Base-by-base conservation (phyloP, 1,140 invertebrate species). In the Pseudoatta argentina region DNA sequence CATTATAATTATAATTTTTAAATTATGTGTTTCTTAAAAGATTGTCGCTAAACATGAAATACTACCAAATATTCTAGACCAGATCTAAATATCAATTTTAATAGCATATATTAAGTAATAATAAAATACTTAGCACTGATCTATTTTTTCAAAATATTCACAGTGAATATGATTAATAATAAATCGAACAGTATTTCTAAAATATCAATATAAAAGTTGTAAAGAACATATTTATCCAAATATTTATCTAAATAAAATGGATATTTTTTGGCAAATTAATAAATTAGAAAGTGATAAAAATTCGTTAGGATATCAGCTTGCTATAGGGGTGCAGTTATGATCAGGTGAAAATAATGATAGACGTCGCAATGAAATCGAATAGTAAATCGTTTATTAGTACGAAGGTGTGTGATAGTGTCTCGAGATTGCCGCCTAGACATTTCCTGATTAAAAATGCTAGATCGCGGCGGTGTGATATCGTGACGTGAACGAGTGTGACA, bases 371-470 rank as follows among this genome's bases (percentile, higher is more conserved):
- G 92, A 93, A 93, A 94, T 94, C 87, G 92, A 94, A 92, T 94
- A 94, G 91, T 94, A 93, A 94, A 94, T 94, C 89, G 92, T 94
- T 94, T 94, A 94, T 94, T 94, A 94, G 92, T 93, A 94, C 91
- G 93, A 93, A 94, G 91, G 89, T 93, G 69, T 82, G 93, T 93
- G 93, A 93, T 93, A 93, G 91, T 93, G 90, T 92, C 89, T 92
- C 89, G 86, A 92, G 85, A 83, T 92, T 93, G 92, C 88, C 89
- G 76, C 30, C 63, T 69, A 88, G 90, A 91, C 88, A 91, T 89
- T 55, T 91, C 78, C 89, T 92, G 91, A 93, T 89, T 91, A 89
- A 87, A 87, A 64, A 75, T 63, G 90, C 87, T 48, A 86, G 92
- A 89, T 87, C 91, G 53, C 39, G 67, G 39, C 44, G 34, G 55